These are phyloP conservation scores for Incurvaria masculella DNA, from an alignment of 2,888 invertebrate species.

Conservation along the genomic window DNA sequence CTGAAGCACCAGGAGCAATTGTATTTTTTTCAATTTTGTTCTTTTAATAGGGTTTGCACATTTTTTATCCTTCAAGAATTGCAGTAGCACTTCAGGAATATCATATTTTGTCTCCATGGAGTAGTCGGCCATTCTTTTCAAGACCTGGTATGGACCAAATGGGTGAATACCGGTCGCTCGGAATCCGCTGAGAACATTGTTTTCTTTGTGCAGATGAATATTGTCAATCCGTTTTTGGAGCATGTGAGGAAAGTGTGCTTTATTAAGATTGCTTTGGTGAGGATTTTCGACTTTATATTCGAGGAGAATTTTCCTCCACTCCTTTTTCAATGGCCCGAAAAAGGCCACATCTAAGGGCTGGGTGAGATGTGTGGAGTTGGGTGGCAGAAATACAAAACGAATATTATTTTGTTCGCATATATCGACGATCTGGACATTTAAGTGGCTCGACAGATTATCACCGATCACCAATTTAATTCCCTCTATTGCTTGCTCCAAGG, in stretches of 20 bases:
- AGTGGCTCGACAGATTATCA: slow-evolving; percentile 17
- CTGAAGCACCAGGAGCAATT: background rate
- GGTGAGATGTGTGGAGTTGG: slow-evolving; percentile 15
- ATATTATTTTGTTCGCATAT: slow-evolving; percentile 7
- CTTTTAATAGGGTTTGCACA: background rate
- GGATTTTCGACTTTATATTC: slow-evolving; percentile 15
- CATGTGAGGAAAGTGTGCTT: background rate
- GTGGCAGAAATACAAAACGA: slow-evolving; percentile 13
- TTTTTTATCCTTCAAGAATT: too few species aligned
- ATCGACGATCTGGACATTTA: slow-evolving; percentile 13
- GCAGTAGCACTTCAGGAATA: too few species aligned
- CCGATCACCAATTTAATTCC: slow-evolving; percentile 15
- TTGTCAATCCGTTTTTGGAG: background rate
- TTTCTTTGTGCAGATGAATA: background rate
- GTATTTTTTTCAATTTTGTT: background rate
- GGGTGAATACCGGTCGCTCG: too few species aligned
- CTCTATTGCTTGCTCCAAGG: slow-evolving; percentile 9
- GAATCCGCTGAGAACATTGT: too few species aligned
- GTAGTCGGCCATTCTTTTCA: too few species aligned
- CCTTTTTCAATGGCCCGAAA: slow-evolving; percentile 16
- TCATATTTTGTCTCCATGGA: too few species aligned
- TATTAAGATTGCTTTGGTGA: background rate
- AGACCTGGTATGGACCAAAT: too few species aligned
- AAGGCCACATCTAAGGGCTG: slow-evolving; percentile 16
- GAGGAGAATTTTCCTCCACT: slow-evolving; percentile 15